phyloP scores from a whole-genome alignment of 2,888 invertebrate species.

The Luperina nickerlii region DNA sequence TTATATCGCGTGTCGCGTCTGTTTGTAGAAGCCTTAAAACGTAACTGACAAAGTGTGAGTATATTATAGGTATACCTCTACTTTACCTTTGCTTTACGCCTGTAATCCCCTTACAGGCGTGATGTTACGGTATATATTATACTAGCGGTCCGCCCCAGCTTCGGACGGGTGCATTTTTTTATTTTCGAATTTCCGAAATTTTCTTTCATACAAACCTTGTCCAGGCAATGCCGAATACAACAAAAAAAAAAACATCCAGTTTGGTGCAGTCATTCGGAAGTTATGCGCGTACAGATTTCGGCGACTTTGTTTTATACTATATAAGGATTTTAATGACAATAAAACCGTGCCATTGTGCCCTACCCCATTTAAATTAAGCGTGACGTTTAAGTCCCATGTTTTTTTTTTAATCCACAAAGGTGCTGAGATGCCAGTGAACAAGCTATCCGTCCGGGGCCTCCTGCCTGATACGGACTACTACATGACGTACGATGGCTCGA shows the following conservation, averaged over 20 bases:
- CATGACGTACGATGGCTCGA: constrained; percentile 99
- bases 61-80: not conserved
- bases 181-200: too few species aligned
- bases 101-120: not conserved
- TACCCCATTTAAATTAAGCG: not conserved
- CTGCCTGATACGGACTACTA: constrained; percentile 98
- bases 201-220: too few species aligned
- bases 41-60: not conserved
- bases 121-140: not conserved
- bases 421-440: constrained; percentile 95
- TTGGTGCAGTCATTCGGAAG: too few species aligned
- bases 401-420: constrained; percentile 87
- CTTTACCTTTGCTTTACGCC: too few species aligned
- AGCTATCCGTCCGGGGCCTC: constrained; percentile 96
- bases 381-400: not conserved
- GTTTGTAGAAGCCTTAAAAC: too few species aligned
- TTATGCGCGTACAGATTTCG: too few species aligned
- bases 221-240: too few species aligned
- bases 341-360: not conserved
- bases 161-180: too few species aligned
- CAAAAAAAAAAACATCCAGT: too few species aligned
- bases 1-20: too few species aligned
- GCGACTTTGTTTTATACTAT: too few species aligned
- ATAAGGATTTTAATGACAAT: not conserved
- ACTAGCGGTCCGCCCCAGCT: too few species aligned